These are phyloP conservation scores for Chamaetylas fuelleborni DNA, from an alignment of 2,113 vertebrate species.

Conservation along the genomic window DNA sequence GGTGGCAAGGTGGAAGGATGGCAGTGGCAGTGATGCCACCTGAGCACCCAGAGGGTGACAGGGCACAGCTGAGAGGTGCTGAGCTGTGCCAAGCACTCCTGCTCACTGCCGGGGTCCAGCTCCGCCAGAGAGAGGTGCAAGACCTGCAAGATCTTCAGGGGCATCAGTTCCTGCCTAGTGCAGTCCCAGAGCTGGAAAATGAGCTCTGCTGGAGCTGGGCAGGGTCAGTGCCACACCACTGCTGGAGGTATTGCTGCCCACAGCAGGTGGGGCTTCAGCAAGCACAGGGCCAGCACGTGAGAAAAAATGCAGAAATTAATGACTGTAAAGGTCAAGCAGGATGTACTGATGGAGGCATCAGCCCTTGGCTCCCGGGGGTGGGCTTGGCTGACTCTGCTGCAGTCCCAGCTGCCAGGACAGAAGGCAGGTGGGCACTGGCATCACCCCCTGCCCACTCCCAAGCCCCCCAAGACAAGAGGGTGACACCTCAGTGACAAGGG, in stretches of 20 bases:
- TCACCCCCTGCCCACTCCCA: neutral
- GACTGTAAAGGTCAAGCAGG: neutral
- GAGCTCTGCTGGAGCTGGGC: neutral
- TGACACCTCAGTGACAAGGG: neutral
- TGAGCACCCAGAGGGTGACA: neutral
- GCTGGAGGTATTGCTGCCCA: neutral
- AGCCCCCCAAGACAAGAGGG: neutral
- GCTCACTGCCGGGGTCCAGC: accelerated
- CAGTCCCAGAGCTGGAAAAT: neutral
- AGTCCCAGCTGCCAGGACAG: neutral
- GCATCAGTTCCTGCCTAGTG: neutral
- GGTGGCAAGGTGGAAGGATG: neutral
- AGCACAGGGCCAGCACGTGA: neutral
- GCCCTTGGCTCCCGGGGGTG: neutral
- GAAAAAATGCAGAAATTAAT: neutral
- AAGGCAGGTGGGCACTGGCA: neutral
- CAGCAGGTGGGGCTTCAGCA: neutral
- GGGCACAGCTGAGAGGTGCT: neutral
- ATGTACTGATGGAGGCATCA: accelerated
- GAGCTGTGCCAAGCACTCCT: neutral
- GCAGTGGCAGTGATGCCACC: neutral
- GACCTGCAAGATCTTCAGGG: accelerated
- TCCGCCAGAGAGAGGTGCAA: neutral
- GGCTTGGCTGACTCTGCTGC: neutral
- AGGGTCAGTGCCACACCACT: accelerated